Evolutionary conservation across 2,888 invertebrate species (phyloP).

Genomic region (Anoplius nigerrimus): DNA sequence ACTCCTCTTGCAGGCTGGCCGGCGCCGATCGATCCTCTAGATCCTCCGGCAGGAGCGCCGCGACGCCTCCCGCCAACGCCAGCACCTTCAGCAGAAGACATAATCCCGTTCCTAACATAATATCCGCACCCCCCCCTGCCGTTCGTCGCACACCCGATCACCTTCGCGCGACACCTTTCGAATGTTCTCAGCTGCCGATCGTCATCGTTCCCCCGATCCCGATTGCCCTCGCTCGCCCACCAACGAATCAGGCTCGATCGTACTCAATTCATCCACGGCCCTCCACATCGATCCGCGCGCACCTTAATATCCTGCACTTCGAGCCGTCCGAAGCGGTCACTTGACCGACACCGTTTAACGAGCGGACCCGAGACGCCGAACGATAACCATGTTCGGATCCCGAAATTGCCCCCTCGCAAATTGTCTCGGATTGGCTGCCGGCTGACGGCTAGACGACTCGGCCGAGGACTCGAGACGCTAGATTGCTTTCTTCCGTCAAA

Average conservation of each 20-base stretch:
- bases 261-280: constrained; percentile 18
- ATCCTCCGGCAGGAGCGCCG: constrained; percentile 63
- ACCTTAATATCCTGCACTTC: constrained; percentile 1
- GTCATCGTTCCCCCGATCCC: constrained; percentile 39
- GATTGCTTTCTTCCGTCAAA: constrained; percentile 30
- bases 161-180: constrained; percentile 21
- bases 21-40: constrained; percentile 55
- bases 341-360: constrained; percentile 12
- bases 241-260: constrained; percentile 1
- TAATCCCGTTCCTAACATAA: constrained; percentile 69
- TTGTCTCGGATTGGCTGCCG: too few species aligned
- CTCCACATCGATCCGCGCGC: constrained; percentile 30
- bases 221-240: constrained; percentile 10
- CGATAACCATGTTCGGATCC: background rate
- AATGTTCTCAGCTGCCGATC: constrained; percentile 30
- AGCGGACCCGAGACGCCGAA: too few species aligned
- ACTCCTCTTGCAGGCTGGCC: constrained; percentile 66
- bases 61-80: constrained; percentile 61
- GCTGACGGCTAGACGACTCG: background rate
- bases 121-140: constrained; percentile 49
- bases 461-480: constrained; percentile 5
- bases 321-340: background rate
- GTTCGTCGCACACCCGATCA: too few species aligned
- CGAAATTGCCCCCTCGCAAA: constrained; percentile 18
- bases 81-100: constrained; percentile 63